These are phyloP conservation scores for Taxidea taxus DNA, from an alignment of 2,113 vertebrate species.

Conservation along the genomic window DNA sequence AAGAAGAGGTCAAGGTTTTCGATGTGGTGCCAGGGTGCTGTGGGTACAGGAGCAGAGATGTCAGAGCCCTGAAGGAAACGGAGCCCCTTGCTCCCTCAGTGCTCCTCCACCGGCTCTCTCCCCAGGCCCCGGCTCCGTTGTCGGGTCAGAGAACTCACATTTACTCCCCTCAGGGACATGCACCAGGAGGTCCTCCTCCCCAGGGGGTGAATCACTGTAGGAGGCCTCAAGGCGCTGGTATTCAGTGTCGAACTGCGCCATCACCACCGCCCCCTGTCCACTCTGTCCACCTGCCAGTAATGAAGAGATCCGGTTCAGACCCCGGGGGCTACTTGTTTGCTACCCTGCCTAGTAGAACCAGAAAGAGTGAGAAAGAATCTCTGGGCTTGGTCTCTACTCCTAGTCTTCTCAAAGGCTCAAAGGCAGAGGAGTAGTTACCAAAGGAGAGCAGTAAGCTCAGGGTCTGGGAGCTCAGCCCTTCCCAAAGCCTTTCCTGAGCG, in stretches of 20 bases:
- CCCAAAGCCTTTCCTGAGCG: background rate
- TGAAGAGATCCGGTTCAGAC: background rate
- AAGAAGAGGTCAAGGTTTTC: slow-evolving; percentile 99
- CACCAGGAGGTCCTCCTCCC: slow-evolving; percentile 93
- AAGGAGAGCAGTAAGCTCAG: background rate
- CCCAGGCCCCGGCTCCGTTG: background rate
- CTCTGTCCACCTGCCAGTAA: slow-evolving; percentile 59
- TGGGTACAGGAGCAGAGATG: slow-evolving; percentile 37
- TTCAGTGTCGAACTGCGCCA: slow-evolving; percentile 96
- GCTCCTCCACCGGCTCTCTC: background rate
- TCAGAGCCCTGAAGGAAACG: slow-evolving; percentile 22
- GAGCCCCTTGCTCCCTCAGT: background rate
- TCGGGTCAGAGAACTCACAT: slow-evolving; percentile 83
- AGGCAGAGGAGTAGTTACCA: background rate
- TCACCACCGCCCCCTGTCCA: slow-evolving; percentile 70
- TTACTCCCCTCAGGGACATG: slow-evolving; percentile 95
- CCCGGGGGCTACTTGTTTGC: background rate
- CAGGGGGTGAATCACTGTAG: slow-evolving; percentile 94
- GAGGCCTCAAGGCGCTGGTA: slow-evolving; percentile 96
- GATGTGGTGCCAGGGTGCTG: slow-evolving; percentile 98
- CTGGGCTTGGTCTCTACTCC: background rate
- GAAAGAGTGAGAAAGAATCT: slow-evolving; percentile 34
- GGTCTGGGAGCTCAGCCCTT: background rate
- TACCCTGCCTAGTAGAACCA: background rate
- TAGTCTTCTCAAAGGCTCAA: background rate